These are phyloP conservation scores for Galeruca laticollis DNA, from an alignment of 2,888 invertebrate genomes.

Conservation along the genomic window DNA sequence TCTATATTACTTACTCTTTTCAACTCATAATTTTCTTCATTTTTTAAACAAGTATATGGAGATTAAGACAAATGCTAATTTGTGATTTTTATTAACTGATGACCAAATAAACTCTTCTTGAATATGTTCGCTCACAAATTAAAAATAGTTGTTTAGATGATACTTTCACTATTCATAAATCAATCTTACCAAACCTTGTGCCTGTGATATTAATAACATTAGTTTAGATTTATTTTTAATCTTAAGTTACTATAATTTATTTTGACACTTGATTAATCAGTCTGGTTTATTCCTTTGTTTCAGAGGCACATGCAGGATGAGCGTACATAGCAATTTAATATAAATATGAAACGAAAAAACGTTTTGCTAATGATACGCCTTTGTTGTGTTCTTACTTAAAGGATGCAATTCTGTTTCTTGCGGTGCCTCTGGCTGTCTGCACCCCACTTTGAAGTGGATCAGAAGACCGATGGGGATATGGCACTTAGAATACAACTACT, in stretches of 20 bases:
- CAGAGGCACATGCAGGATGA: slow-evolving; percentile 89
- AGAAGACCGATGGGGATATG: slow-evolving; percentile 66
- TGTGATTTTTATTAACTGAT: too few species aligned
- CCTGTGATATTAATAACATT: not conserved
- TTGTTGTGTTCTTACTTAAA: slow-evolving; percentile 61
- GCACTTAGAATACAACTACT: slow-evolving; percentile 54
- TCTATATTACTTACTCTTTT: too few species aligned
- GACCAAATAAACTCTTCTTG: too few species aligned
- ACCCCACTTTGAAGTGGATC: slow-evolving; percentile 60
- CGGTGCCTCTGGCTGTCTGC: slow-evolving; percentile 67
- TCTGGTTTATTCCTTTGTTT: slow-evolving; percentile 73
- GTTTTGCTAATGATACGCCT: slow-evolving; percentile 66
- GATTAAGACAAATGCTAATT: too few species aligned
- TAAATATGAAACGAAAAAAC: slow-evolving; percentile 41
- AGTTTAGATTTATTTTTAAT: slow-evolving; percentile 27
- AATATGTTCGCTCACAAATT: too few species aligned
- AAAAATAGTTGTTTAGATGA: too few species aligned
- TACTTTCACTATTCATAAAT: too few species aligned
- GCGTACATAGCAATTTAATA: slow-evolving; percentile 66
- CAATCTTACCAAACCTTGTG: too few species aligned
- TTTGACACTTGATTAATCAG: slow-evolving; percentile 62
- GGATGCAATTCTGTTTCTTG: slow-evolving; percentile 67
- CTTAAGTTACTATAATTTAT: slow-evolving; percentile 26
- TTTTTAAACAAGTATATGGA: too few species aligned
- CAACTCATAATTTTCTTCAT: too few species aligned